A percentile compares a stretch with the other conserved stretches of the same genome.
phyloP scores from a whole-genome alignment of 2,888 invertebrate species.

The Strigamia transsilvanica region DNA sequence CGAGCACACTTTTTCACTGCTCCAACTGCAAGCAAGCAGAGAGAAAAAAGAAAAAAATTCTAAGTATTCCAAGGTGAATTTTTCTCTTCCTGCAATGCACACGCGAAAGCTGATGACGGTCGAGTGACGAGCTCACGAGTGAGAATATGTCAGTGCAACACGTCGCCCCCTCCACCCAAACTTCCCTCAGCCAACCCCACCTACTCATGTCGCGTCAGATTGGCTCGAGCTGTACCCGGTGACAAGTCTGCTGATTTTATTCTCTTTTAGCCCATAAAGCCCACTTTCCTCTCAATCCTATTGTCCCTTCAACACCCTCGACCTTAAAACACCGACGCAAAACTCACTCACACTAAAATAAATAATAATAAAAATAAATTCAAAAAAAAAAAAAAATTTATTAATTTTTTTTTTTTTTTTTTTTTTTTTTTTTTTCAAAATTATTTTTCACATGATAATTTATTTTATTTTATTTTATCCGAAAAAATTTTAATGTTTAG shows the following conservation, averaged over 20 bases:
- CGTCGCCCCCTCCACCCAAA: conserved; percentile 48
- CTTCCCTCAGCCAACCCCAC: conserved; percentile 40
- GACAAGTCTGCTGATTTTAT: conserved; percentile 49
- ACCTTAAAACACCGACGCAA: background rate
- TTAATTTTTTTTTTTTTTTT: too few species aligned
- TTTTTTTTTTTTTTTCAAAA: background rate
- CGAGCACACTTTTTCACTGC: background rate
- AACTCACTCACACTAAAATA: background rate
- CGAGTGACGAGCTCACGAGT: conserved; percentile 46
- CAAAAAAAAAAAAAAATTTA: background rate
- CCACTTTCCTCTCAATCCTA: conserved; percentile 22
- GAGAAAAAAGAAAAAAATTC: background rate
- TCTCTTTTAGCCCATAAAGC: conserved; percentile 17
- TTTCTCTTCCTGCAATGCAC: background rate
- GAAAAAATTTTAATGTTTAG: background rate
- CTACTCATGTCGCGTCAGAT: conserved; percentile 47
- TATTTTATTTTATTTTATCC: too few species aligned
- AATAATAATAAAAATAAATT: background rate
- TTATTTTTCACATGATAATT: background rate
- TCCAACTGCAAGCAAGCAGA: background rate
- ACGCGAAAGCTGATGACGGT: conserved; percentile 29
- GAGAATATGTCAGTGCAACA: conserved; percentile 46
- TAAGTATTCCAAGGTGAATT: conserved; percentile 13
- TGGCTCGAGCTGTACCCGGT: conserved; percentile 49
- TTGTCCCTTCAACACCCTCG: background rate